These are phyloP conservation scores for Hydrochoerus hydrochaeris DNA, from an alignment of 2,113 vertebrate genomes.

Conservation along the genomic window DNA sequence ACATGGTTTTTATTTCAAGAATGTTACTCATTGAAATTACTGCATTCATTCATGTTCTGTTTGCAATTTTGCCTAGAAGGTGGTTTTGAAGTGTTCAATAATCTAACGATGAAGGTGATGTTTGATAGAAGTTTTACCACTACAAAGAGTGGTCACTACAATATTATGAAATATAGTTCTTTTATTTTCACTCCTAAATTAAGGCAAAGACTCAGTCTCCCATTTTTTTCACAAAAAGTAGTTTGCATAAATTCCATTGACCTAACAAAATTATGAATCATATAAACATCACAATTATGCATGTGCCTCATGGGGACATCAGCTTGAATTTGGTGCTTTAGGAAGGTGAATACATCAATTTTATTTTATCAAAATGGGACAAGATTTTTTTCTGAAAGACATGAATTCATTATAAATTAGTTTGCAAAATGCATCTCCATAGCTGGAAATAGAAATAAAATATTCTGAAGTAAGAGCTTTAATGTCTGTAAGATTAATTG, in stretches of 20 bases:
- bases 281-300: not conserved
- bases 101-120: not conserved
- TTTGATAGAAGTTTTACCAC: not conserved
- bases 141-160: not conserved
- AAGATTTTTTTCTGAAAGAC: not conserved
- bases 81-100: not conserved
- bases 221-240: not conserved
- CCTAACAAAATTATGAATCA: not conserved
- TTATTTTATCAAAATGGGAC: not conserved
- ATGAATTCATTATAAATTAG: not conserved
- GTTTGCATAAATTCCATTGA: not conserved
- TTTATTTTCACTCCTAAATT: conserved; percentile 47
- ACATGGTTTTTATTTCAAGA: not conserved
- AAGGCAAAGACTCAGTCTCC: not conserved
- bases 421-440: not conserved
- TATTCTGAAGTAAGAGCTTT: not conserved
- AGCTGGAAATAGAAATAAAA: not conserved
- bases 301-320: not conserved
- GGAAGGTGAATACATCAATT: not conserved
- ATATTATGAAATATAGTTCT: not conserved
- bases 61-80: not conserved
- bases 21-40: not conserved
- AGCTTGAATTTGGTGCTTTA: not conserved
- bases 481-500: not conserved
- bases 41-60: not conserved